These are phyloP conservation scores for Zaprionus nigranus DNA, from an alignment of 1,140 invertebrate genomes.

Conservation along the genomic window DNA sequence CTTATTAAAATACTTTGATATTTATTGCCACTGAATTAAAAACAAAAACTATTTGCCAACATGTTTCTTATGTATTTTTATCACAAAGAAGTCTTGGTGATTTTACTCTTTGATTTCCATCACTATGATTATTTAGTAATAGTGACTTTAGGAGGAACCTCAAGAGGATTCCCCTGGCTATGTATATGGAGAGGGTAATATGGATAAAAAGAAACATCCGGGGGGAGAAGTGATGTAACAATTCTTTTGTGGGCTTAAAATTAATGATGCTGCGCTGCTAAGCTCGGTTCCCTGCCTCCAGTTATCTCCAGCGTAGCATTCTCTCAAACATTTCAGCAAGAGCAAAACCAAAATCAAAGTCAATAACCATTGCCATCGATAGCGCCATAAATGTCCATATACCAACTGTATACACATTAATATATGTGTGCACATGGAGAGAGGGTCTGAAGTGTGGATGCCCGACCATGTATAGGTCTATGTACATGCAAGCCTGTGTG, in stretches of 20 bases:
- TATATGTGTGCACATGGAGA: not conserved
- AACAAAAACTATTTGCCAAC: too few species aligned
- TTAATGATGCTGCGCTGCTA: slow-evolving; percentile 2
- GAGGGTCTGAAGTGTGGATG: not conserved
- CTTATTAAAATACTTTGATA: too few species aligned
- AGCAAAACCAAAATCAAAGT: slow-evolving; percentile 65
- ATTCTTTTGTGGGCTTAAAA: slow-evolving; percentile 55
- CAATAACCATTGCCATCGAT: slow-evolving; percentile 81
- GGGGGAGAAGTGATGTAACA: not conserved
- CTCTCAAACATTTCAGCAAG: slow-evolving; percentile 42
- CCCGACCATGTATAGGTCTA: not conserved
- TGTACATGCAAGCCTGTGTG: slow-evolving; percentile 7
- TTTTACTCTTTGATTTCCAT: too few species aligned
- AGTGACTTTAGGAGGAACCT: too few species aligned
- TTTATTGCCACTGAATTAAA: too few species aligned
- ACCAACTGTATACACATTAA: slow-evolving; percentile 16
- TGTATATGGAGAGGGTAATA: too few species aligned
- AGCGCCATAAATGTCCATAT: slow-evolving; percentile 66
- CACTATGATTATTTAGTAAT: too few species aligned
- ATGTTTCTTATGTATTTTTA: too few species aligned
- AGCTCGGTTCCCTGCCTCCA: not conserved
- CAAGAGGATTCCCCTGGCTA: too few species aligned
- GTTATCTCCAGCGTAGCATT: not conserved
- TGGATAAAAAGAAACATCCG: too few species aligned
- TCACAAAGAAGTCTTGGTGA: too few species aligned